phyloP scores from a whole-genome alignment of 2,113 vertebrate genomes.

The Scatophagus argus region DNA sequence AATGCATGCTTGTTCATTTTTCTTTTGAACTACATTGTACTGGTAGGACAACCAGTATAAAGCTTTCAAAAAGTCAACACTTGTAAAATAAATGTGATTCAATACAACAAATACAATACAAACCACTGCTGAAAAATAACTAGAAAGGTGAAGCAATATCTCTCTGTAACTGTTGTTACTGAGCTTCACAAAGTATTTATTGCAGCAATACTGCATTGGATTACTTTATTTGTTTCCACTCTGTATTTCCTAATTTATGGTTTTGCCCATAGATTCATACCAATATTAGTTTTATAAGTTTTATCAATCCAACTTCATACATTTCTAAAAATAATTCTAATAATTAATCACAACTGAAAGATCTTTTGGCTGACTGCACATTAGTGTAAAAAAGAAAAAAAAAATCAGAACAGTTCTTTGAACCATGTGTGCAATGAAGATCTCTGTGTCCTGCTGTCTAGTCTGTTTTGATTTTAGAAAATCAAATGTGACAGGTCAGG shows the following conservation, averaged over 20 bases:
- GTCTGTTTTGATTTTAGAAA: constrained; percentile 21
- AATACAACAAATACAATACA: constrained; percentile 3
- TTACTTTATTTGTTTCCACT: background rate
- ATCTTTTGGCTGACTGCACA: background rate
- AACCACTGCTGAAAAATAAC: background rate
- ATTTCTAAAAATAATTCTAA: background rate
- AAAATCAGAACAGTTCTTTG: constrained; percentile 1
- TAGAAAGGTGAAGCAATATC: no score
- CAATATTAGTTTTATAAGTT: background rate
- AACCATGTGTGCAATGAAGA: constrained; percentile 28
- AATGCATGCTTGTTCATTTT: background rate
- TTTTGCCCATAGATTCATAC: background rate
- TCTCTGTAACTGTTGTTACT: no score
- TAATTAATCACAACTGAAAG: constrained; percentile 13
- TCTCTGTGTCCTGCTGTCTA: constrained; percentile 3
- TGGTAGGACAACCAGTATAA: background rate
- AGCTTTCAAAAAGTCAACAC: background rate
- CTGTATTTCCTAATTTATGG: background rate
- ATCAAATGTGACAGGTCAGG: constrained; percentile 10
- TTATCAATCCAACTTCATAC: background rate
- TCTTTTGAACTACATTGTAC: background rate
- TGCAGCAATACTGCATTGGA: background rate
- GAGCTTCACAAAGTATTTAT: background rate
- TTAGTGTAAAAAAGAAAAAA: background rate
- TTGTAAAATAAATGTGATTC: background rate